Percentiles rank a stretch among this genome's conserved stretches.
phyloP scores from a whole-genome alignment of 2,888 invertebrate genomes.

The Hydraecia micacea region DNA sequence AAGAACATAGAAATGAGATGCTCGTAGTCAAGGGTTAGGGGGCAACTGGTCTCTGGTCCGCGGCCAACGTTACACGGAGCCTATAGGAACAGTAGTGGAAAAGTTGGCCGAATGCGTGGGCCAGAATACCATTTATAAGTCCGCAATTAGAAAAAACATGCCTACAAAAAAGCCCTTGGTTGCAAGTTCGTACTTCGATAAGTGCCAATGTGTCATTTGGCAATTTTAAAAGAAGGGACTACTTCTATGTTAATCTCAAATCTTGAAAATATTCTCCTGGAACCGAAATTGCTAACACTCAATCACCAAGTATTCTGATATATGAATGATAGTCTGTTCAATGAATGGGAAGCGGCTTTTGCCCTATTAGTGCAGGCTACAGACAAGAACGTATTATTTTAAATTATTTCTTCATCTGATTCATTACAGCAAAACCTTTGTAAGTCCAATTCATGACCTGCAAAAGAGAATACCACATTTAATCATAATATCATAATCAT shows the following conservation, averaged over 20 bases:
- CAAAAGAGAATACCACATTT: slow-evolving; percentile 60
- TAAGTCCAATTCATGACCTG: slow-evolving; percentile 84
- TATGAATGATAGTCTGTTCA: not conserved
- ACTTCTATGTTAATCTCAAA: not conserved
- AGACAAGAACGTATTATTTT: not conserved
- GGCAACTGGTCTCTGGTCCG: too few relatives aligned
- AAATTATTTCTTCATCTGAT: slow-evolving; percentile 77
- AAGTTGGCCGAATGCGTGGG: too few relatives aligned
- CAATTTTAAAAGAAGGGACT: not conserved
- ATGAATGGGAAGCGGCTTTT: not conserved
- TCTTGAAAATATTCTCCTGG: too few relatives aligned
- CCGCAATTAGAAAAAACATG: not conserved
- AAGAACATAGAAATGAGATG: not conserved
- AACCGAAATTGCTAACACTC: not conserved
- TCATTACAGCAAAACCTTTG: slow-evolving; percentile 81
- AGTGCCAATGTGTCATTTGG: not conserved
- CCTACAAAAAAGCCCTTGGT: not conserved
- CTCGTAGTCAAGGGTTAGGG: too few relatives aligned
- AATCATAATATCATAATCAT: too few relatives aligned
- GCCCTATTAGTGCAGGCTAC: not conserved
- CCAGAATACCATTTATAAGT: too few relatives aligned
- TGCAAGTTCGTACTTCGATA: not conserved
- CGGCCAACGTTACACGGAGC: too few relatives aligned
- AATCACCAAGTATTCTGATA: not conserved
- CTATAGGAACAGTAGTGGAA: too few relatives aligned